phyloP scores from a whole-genome alignment of 1,140 invertebrate species.

The Trichonephila clavipes region DNA sequence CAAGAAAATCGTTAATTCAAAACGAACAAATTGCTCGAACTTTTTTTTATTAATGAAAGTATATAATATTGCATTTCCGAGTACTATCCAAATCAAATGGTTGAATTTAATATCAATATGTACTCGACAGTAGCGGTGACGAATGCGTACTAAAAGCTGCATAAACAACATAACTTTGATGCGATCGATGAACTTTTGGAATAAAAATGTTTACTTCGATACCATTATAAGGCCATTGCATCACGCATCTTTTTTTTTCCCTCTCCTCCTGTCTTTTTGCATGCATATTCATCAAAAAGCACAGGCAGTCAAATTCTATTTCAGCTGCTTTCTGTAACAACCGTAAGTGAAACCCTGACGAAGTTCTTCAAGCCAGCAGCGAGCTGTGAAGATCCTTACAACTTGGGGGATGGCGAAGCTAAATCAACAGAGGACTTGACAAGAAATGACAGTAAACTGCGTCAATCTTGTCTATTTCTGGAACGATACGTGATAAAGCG shows the following conservation, averaged over 20 bases:
- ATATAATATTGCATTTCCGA: not conserved
- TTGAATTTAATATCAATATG: not conserved
- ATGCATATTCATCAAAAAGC: slow-evolving; percentile 4
- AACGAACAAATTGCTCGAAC: not conserved
- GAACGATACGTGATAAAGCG: slow-evolving; percentile 64
- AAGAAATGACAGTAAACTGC: slow-evolving; percentile 54
- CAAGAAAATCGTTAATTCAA: not conserved
- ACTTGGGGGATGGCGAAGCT: slow-evolving; percentile 2
- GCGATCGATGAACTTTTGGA: slow-evolving; percentile 11
- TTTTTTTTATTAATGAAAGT: not conserved
- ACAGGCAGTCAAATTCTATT: not conserved
- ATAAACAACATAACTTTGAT: not conserved
- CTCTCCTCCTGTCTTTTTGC: not conserved
- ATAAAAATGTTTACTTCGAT: slow-evolving; percentile 22
- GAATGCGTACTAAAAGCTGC: not conserved
- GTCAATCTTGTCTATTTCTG: slow-evolving; percentile 58
- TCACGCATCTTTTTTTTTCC: not conserved
- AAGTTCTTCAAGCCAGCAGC: not conserved
- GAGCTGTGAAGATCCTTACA: not conserved
- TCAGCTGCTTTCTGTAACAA: slow-evolving; percentile 38
- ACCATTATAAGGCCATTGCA: not conserved
- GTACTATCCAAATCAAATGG: not conserved
- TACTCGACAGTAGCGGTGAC: not conserved
- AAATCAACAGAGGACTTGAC: slow-evolving; percentile 61
- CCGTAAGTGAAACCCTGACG: not conserved